Evolutionary conservation across 2,888 invertebrate genomes (phyloP).

Genomic region (Myathropa florea): DNA sequence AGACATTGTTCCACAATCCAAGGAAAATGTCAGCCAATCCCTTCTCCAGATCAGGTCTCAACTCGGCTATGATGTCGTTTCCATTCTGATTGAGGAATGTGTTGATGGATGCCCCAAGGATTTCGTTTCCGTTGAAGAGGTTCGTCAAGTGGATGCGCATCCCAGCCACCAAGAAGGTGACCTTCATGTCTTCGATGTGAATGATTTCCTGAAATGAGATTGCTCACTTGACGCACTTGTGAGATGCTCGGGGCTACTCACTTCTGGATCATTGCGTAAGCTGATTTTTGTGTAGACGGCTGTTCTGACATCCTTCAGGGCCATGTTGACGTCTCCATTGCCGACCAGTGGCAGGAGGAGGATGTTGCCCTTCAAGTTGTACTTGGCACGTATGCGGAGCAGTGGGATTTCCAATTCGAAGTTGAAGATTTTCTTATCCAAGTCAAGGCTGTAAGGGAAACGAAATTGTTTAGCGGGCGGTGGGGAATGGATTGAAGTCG

Average conservation of each 20-base stretch:
- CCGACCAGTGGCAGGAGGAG: constrained; percentile 83
- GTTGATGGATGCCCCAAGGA: constrained; percentile 83
- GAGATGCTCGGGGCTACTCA: constrained; percentile 58
- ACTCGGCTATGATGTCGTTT: constrained; percentile 83
- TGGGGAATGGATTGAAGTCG: background rate
- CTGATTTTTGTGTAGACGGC: constrained; percentile 82
- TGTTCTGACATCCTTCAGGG: constrained; percentile 82
- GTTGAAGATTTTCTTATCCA: constrained; percentile 81
- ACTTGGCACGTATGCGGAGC: constrained; percentile 82
- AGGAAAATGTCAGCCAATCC: constrained; percentile 83
- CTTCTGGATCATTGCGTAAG: constrained; percentile 80
- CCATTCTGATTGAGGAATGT: constrained; percentile 84
- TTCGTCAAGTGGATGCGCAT: constrained; percentile 83
- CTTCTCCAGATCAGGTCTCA: constrained; percentile 82
- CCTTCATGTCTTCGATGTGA: constrained; percentile 82
- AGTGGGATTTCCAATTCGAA: constrained; percentile 83
- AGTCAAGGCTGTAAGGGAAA: constrained; percentile 80
- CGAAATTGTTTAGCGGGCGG: background rate
- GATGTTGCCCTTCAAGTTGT: constrained; percentile 84
- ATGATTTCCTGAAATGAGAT: constrained; percentile 78
- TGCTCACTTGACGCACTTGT: background rate
- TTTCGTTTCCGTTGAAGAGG: constrained; percentile 84
- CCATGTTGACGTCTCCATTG: constrained; percentile 82
- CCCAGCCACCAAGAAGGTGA: constrained; percentile 82
- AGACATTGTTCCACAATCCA: constrained; percentile 83